Conservation (phyloP, 2,888 invertebrate genomes). For the Hymenopus coronatus region DNA sequence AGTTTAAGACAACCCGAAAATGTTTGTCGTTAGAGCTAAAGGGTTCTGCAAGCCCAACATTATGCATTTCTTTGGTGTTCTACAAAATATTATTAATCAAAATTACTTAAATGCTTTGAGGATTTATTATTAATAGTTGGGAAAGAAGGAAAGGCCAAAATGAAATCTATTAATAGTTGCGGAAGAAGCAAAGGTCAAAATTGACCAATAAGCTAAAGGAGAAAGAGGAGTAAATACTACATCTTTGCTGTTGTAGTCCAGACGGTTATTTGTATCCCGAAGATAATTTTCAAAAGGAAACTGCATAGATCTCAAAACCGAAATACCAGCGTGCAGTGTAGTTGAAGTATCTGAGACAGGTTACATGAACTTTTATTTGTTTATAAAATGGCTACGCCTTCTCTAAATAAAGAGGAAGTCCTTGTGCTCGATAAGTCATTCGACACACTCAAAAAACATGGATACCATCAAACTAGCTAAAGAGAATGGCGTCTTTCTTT, state of each 20-base stretch:
- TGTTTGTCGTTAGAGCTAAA: background rate
- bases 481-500: constrained; percentile 34
- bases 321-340: too few species aligned
- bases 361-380: constrained; percentile 36
- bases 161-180: too few species aligned
- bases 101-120: background rate
- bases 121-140: too few species aligned
- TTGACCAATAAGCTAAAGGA: too few species aligned
- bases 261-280: too few species aligned
- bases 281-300: too few species aligned
- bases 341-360: background rate
- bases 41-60: background rate
- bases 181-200: too few species aligned
- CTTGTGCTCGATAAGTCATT: constrained; percentile 40
- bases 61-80: background rate
- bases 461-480: constrained; percentile 12
- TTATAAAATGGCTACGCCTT: constrained; percentile 44
- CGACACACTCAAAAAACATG: constrained; percentile 27
- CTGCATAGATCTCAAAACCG: too few species aligned
- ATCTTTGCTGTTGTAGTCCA: too few species aligned
- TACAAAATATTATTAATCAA: background rate
- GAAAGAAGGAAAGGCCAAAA: too few species aligned
- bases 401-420: constrained; percentile 35
- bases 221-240: too few species aligned
- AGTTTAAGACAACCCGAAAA: background rate